Conservation (phyloP, 2,888 invertebrate species). For the Tinea trinotella region DNA sequence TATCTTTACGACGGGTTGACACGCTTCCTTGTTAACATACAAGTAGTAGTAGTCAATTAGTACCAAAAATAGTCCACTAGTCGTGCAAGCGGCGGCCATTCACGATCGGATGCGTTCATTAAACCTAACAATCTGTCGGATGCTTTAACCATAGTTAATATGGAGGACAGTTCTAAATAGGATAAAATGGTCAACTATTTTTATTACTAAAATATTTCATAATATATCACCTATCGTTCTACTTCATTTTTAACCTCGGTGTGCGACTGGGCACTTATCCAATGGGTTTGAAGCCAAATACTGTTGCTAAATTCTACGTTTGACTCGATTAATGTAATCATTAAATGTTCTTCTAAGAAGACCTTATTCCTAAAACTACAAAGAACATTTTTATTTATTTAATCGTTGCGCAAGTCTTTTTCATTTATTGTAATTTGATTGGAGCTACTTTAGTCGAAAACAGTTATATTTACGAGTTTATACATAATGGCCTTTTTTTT, state of each 20-base stretch:
- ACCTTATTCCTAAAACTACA: too few relatives aligned
- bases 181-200: neutral
- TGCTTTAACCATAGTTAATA: neutral
- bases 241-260: constrained; percentile 4
- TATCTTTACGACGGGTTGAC: neutral
- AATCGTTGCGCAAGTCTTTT: too few relatives aligned
- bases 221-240: neutral
- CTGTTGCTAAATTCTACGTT: neutral
- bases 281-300: constrained; percentile 5
- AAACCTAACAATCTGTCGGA: constrained; percentile 1
- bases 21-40: neutral
- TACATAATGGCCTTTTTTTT: constrained; percentile 35
- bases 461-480: constrained; percentile 22
- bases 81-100: neutral
- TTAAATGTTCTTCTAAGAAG: too few relatives aligned
- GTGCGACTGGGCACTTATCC: neutral
- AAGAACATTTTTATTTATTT: too few relatives aligned
- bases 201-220: neutral
- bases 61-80: neutral
- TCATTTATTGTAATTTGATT: neutral
- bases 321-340: neutral
- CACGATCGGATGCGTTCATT: neutral
- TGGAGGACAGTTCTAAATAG: neutral
- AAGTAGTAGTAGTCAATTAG: too few relatives aligned
- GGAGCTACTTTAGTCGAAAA: constrained; percentile 14